Evolutionary conservation across 1,140 invertebrate species (phyloP).

Genomic region (Diachasma alloeum): DNA sequence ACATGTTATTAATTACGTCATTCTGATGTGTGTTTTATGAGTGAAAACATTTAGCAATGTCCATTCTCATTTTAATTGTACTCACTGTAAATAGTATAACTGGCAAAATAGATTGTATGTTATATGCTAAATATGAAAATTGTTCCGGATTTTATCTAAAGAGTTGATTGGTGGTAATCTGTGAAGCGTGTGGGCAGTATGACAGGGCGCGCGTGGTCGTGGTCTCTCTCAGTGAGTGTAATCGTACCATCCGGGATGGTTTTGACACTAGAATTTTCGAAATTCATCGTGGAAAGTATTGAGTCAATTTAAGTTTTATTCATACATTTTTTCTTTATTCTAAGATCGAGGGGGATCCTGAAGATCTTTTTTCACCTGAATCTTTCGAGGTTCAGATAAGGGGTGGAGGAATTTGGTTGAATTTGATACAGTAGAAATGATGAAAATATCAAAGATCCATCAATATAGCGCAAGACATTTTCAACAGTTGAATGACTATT

Average conservation of each 20-base stretch:
- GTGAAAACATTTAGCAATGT: not conserved
- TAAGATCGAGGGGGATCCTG: no score
- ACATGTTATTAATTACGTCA: not conserved
- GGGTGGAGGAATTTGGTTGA: no score
- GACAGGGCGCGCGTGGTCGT: slow-evolving; percentile 51
- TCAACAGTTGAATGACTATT: no score
- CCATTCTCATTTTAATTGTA: no score
- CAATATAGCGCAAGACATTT: no score
- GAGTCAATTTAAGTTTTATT: not conserved
- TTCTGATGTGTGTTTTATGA: not conserved
- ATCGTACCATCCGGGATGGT: slow-evolving; percentile 50
- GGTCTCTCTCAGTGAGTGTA: slow-evolving; percentile 43
- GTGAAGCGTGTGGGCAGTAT: slow-evolving; percentile 47
- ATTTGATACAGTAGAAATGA: no score
- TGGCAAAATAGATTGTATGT: slow-evolving; percentile 22
- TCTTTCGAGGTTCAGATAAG: no score
- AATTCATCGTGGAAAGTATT: not conserved
- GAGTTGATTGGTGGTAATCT: slow-evolving; percentile 43
- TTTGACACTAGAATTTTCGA: not conserved
- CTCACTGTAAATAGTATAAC: not conserved
- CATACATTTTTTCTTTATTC: no score
- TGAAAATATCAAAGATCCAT: no score
- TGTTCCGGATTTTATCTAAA: slow-evolving; percentile 39
- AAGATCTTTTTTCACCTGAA: no score
- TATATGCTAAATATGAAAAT: not conserved